These are phyloP conservation scores for Salvelinus alpinus DNA, from an alignment of 2,113 vertebrate species.

Conservation along the genomic window DNA sequence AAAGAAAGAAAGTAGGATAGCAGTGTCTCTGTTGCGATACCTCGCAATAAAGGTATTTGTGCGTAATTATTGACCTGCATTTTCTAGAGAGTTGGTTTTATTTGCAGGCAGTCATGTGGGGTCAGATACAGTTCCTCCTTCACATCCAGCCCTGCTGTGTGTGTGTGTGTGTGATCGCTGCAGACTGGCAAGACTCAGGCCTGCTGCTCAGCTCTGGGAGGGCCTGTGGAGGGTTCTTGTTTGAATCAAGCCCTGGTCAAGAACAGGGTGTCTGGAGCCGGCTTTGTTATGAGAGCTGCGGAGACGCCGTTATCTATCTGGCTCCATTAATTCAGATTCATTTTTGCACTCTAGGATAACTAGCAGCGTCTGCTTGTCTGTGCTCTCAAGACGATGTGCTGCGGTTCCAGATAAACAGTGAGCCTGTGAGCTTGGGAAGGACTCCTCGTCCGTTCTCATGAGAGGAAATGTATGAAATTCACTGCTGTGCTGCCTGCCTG, in stretches of 20 bases:
- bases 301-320: constrained; percentile 69
- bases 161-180: constrained; percentile 20
- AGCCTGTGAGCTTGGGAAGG: constrained; percentile 45
- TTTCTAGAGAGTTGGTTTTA: neutral
- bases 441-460: constrained; percentile 49
- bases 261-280: constrained; percentile 66
- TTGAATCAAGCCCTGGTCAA: constrained; percentile 62
- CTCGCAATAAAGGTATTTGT: constrained; percentile 15
- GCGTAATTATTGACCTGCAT: neutral
- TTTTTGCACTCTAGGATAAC: constrained; percentile 72
- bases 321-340: constrained; percentile 72
- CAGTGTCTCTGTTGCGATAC: neutral
- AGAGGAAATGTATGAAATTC: constrained; percentile 36
- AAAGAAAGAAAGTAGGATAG: neutral
- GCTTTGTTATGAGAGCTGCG: constrained; percentile 70
- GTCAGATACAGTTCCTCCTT: neutral
- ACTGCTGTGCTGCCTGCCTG: neutral
- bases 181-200: constrained; percentile 11
- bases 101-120: neutral
- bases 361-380: constrained; percentile 73
- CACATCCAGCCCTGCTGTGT: constrained; percentile 11
- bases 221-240: constrained; percentile 37
- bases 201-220: constrained; percentile 16
- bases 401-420: constrained; percentile 62
- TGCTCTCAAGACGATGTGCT: constrained; percentile 54